phyloP scores from a whole-genome alignment of 2,113 vertebrate genomes.

The Tringa solitaria region DNA sequence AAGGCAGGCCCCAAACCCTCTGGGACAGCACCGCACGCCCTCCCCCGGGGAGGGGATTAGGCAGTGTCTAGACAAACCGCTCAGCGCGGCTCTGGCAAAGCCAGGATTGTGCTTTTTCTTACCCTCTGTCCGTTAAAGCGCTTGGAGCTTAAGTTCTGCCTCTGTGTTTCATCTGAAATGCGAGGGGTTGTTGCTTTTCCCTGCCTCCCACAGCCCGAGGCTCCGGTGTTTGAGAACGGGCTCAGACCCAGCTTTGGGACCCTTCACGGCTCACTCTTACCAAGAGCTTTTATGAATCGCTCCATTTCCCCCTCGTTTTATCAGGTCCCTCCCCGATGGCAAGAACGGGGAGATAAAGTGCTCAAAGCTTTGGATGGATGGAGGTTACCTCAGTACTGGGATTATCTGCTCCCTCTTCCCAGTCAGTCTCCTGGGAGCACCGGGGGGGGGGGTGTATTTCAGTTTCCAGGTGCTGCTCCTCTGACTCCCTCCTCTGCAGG shows the following conservation, averaged over 20 bases:
- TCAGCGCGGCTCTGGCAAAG: background rate
- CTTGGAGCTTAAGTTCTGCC: background rate
- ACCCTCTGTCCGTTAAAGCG: background rate
- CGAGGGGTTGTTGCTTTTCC: background rate
- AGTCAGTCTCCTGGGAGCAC: background rate
- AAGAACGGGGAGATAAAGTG: background rate
- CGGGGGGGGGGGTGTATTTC: background rate
- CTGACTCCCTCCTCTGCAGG: background rate
- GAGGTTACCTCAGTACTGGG: background rate
- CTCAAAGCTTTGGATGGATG: too few relatives aligned
- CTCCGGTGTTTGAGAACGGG: rapidly evolving
- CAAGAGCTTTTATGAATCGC: background rate
- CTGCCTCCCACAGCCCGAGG: background rate
- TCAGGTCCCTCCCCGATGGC: background rate
- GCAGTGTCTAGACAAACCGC: background rate
- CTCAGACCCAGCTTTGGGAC: background rate
- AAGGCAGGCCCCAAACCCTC: too few relatives aligned
- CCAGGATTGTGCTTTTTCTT: background rate
- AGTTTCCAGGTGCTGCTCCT: background rate
- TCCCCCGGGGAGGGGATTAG: background rate
- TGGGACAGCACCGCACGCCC: background rate
- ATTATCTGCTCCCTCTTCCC: background rate
- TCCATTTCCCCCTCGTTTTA: background rate
- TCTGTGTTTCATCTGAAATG: background rate
- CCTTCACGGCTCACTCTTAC: background rate